Evolutionary conservation across 2,888 invertebrate genomes (phyloP), one percentile per base, ranked within the genome.

Genomic region (Acholoe squamosa): DNA sequence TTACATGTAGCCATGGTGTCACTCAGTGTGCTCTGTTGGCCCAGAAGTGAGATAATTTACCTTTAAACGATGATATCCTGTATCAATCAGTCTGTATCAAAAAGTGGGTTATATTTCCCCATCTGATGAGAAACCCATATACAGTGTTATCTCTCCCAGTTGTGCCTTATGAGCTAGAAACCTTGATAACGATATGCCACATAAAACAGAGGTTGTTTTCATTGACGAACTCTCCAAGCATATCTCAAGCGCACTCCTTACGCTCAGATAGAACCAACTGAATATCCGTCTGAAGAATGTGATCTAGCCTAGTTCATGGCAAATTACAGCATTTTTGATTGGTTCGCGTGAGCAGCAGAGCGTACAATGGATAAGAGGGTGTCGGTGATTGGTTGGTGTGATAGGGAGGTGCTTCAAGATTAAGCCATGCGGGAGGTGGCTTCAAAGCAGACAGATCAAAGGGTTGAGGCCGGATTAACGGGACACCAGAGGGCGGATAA

Each of bases 371-470:
- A 84, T 84, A 84, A 84, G 84, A 84, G 84, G 84, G 14, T 16
- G 84, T 14, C 43, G 0, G 84, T 25, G 43, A 84, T 84, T 84
- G 84, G 84, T 43, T 22, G 33, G 33, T 84, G 77, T 25, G 77
- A 77, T 77, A 77, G 31, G 77, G 19, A n/a, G 77, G 84, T 34
- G 51, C 31, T 77, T 25, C 77, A 77, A 84, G 84, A 84, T 84
- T 84, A 84, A 34, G 43, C 84, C 10, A 22, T 25, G 51, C 22
- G 84, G 33, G 84, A 28, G 84, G 84, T 51, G 43, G 43, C 34
- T 84, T 84, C 84, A 84, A 25, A 43, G 84, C 84, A 5, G 43
- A 16, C 19, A 7, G 25, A n/a, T 25, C 16, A 84, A 84, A 25
- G 33, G 25, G 43, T 19, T 34, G 51, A 7, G 71, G 33, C 10